These are phyloP conservation scores for Sarcophilus harrisii DNA, from an alignment of 2,797 vertebrate genomes.

Conservation along the genomic window DNA sequence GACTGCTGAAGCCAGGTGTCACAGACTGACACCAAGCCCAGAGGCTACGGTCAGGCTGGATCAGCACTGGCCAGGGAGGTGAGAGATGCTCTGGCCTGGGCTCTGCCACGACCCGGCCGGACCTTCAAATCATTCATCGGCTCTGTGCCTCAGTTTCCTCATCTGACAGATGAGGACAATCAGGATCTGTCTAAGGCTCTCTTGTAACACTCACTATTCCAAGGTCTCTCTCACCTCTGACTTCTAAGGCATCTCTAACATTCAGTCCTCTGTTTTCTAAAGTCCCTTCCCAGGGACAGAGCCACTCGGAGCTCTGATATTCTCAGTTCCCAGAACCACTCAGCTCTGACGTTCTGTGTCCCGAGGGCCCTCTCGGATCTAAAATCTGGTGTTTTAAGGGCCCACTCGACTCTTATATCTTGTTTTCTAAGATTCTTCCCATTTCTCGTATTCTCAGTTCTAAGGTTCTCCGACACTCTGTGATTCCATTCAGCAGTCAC, in stretches of 20 bases:
- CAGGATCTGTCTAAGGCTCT: background rate
- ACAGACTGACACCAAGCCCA: background rate
- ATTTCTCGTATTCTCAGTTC: background rate
- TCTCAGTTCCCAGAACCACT: background rate
- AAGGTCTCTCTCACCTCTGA: background rate
- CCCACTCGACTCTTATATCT: background rate
- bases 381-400: background rate
- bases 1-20: background rate
- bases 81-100: background rate
- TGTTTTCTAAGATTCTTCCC: background rate
- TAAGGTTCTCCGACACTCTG: background rate
- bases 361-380: background rate
- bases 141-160: conserved; percentile 24
- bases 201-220: background rate
- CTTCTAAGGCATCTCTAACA: background rate
- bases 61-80: background rate
- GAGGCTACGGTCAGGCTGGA: background rate
- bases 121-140: conserved; percentile 24
- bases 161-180: conserved; percentile 7
- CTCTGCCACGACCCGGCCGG: conserved; percentile 8
- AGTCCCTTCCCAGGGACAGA: background rate
- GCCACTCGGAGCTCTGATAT: background rate
- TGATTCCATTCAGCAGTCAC: background rate
- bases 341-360: background rate
- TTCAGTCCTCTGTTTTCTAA: background rate